phyloP scores from a whole-genome alignment of 1,140 invertebrate species.

The Trichonephila inaurata region DNA sequence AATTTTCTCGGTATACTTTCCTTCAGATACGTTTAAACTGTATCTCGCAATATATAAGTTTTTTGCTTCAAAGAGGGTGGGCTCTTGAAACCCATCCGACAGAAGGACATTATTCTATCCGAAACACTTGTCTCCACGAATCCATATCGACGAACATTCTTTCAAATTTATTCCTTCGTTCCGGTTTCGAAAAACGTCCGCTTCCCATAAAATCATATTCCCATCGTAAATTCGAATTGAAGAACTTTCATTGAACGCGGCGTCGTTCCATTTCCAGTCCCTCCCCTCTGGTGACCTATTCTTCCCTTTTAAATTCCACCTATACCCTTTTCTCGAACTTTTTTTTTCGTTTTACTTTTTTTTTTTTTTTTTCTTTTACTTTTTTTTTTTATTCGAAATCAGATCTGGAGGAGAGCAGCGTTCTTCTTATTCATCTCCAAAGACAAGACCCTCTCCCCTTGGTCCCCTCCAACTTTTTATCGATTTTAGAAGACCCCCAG shows the following conservation, averaged over 20 bases:
- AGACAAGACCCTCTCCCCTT: slow-evolving; percentile 1
- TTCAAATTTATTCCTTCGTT: slow-evolving; percentile 22
- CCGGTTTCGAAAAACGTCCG: slow-evolving; percentile 14
- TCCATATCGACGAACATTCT: not conserved
- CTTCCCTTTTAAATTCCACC: slow-evolving; percentile 38
- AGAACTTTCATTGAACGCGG: slow-evolving; percentile 17
- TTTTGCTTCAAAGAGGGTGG: too few species aligned
- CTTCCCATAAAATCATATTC: slow-evolving; percentile 33
- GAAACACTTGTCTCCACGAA: slow-evolving; percentile 12
- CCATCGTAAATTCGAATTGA: slow-evolving; percentile 35
- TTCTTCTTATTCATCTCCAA: slow-evolving; percentile 36
- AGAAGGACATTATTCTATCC: not conserved
- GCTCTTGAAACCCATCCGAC: not conserved
- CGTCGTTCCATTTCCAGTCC: slow-evolving; percentile 22
- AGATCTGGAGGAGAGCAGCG: slow-evolving; percentile 10
- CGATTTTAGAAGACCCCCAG: not conserved
- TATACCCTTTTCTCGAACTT: not conserved
- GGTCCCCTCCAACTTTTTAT: slow-evolving; percentile 1
- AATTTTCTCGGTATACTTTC: too few species aligned
- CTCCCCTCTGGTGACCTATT: slow-evolving; percentile 32
- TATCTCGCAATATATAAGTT: too few species aligned
- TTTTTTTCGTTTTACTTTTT: not conserved
- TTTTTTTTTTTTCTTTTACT: too few species aligned
- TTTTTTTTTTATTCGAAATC: slow-evolving; percentile 12
- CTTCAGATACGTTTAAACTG: too few species aligned